These are phyloP conservation scores for Rapana venosa DNA, from an alignment of 2,888 invertebrate genomes.

Conservation along the genomic window DNA sequence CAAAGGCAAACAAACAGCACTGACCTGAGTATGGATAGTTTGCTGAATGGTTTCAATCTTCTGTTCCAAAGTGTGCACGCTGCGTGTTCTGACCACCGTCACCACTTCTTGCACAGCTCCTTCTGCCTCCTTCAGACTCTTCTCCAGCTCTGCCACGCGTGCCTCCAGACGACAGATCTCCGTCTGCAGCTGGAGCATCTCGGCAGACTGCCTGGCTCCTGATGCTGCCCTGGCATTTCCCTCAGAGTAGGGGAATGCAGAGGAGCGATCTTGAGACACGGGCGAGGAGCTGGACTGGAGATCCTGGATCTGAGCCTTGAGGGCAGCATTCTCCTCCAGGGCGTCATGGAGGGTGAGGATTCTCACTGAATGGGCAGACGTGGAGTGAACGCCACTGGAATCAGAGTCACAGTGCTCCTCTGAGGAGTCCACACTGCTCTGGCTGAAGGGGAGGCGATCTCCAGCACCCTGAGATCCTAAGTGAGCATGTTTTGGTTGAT, in stretches of 20 bases:
- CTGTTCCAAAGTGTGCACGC: slow-evolving; percentile 43
- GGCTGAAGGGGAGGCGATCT: neutral
- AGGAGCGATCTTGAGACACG: neutral
- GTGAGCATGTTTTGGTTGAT: neutral
- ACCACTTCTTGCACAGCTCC: slow-evolving; percentile 31
- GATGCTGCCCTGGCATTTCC: neutral
- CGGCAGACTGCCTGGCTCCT: slow-evolving; percentile 24
- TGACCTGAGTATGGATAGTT: slow-evolving; percentile 29
- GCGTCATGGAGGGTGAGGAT: slow-evolving; percentile 34
- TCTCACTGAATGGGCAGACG: neutral
- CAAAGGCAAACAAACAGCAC: neutral
- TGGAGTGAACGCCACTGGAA: neutral
- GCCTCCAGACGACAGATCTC: slow-evolving; percentile 52
- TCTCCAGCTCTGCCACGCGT: slow-evolving; percentile 49
- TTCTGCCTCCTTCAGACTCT: slow-evolving; percentile 38
- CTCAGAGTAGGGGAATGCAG: neutral
- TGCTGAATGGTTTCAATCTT: slow-evolving; percentile 44
- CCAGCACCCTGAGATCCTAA: neutral
- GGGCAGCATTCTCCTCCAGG: slow-evolving; percentile 31
- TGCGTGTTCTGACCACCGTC: slow-evolving; percentile 35
- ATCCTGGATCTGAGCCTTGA: slow-evolving; percentile 29
- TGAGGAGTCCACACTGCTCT: neutral
- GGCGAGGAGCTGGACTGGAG: slow-evolving; percentile 21
- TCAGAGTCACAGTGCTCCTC: neutral
- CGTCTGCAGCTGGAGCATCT: slow-evolving; percentile 49